Evolutionary conservation across 2,113 vertebrate species (phyloP).

Genomic region (Ascaphus truei): DNA sequence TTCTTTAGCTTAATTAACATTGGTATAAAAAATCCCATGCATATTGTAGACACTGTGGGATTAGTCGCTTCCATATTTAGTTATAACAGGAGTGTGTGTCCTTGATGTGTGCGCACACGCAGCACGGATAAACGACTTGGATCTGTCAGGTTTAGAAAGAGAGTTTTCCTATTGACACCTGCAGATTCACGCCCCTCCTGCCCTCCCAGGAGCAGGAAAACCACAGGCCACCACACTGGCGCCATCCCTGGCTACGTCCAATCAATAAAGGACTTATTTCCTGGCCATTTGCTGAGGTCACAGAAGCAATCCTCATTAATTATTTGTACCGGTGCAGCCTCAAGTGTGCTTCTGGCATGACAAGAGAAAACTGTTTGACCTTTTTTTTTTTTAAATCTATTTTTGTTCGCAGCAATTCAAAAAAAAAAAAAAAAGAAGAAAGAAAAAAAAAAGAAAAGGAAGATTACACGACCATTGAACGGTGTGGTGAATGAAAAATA

Average conservation of each 20-base stretch:
- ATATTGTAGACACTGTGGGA: no score
- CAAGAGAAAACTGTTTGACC: slow-evolving; percentile 77
- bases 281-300: slow-evolving; percentile 99
- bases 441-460: slow-evolving; percentile 35
- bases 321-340: slow-evolving; percentile 91
- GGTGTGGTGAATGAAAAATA: slow-evolving; percentile 30
- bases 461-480: slow-evolving; percentile 37
- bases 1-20: background rate
- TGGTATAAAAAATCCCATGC: background rate
- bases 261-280: slow-evolving; percentile 97
- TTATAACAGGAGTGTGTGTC: slow-evolving; percentile 16
- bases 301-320: slow-evolving; percentile 89
- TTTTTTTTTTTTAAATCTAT: slow-evolving; percentile 60
- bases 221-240: slow-evolving; percentile 92
- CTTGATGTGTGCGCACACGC: slow-evolving; percentile 12
- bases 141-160: slow-evolving; percentile 26
- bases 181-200: slow-evolving; percentile 50
- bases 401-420: slow-evolving; percentile 57
- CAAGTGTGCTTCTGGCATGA: slow-evolving; percentile 79
- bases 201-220: slow-evolving; percentile 77
- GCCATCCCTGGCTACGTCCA: slow-evolving; percentile 80
- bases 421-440: slow-evolving; percentile 37
- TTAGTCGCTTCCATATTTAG: background rate
- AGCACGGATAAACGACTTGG: background rate
- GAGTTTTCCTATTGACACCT: slow-evolving; percentile 55